Conservation (phyloP, 2,113 vertebrate genomes). For the Aphelocoma coerulescens region DNA sequence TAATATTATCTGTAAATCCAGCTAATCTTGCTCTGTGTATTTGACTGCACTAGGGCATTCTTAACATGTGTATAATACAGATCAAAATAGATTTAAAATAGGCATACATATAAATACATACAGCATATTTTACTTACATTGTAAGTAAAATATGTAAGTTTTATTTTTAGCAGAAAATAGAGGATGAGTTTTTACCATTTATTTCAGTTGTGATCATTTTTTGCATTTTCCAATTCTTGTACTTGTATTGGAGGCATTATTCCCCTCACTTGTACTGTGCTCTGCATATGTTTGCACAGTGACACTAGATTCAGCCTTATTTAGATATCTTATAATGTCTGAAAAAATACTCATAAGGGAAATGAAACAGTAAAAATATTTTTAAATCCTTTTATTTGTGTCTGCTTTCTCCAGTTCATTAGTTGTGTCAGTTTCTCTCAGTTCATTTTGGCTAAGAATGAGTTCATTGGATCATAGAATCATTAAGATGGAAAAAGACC, state of each 20-base stretch:
- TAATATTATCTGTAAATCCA: neutral
- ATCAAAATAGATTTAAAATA: neutral
- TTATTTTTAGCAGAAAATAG: neutral
- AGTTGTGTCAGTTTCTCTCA: too few relatives aligned
- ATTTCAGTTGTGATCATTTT: neutral
- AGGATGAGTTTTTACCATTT: neutral
- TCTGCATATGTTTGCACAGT: neutral
- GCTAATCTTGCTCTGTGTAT: neutral
- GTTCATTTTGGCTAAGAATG: neutral
- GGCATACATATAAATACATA: neutral
- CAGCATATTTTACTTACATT: neutral
- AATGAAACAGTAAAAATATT: neutral
- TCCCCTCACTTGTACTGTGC: neutral
- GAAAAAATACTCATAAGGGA: neutral
- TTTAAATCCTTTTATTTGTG: neutral
- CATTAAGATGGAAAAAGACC: neutral
- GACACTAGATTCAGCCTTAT: neutral
- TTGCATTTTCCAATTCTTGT: neutral
- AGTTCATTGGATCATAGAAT: neutral
- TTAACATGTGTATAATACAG: neutral
- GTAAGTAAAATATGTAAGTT: neutral
- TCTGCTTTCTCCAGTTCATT: neutral
- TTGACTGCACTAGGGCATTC: neutral
- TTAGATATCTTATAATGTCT: neutral
- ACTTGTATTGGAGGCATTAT: neutral